These are phyloP conservation scores for Cassiopea andromeda DNA, from an alignment of 30 jellyfish, hydroid and myxozoan genomes.

Conservation along the genomic window DNA sequence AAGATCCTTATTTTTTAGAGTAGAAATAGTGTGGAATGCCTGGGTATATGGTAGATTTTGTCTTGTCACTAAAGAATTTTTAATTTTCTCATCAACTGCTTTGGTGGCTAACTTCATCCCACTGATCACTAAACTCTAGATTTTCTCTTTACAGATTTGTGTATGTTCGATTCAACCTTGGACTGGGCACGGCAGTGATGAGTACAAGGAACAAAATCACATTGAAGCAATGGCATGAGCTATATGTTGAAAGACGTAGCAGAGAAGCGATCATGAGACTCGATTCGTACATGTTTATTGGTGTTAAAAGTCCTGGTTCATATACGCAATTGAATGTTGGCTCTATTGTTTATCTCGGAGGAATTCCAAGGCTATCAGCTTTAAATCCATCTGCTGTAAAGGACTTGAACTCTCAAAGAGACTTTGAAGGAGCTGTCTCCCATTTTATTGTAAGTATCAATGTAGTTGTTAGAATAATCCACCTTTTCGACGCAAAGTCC, in stretches of 20 bases:
- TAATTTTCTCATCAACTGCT: not conserved
- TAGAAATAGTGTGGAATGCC: no score
- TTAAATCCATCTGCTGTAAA: constrained; percentile 69
- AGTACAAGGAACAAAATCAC: constrained; percentile 61
- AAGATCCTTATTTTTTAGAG: no score
- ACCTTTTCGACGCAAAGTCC: no score
- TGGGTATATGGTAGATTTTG: no score
- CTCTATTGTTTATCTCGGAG: constrained; percentile 81
- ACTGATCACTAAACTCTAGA: not conserved
- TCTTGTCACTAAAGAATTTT: not conserved
- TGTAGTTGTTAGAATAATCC: not conserved
- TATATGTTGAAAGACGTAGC: constrained; percentile 66
- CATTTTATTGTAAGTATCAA: constrained; percentile 65
- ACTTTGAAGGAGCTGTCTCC: constrained; percentile 79
- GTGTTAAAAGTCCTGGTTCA: constrained; percentile 77
- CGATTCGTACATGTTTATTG: constrained; percentile 63
- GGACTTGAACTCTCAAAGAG: constrained; percentile 74
- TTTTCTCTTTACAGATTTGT: constrained; percentile 52
- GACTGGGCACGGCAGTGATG: constrained; percentile 72
- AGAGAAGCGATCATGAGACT: constrained; percentile 87
- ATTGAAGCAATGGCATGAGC: constrained; percentile 65
- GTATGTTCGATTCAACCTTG: constrained; percentile 83
- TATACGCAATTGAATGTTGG: constrained; percentile 65
- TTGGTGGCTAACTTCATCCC: not conserved
- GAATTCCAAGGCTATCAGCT: constrained; percentile 71